Conservation (phyloP, 92 coral and sea anemone species). For the Pocillopora meandrina region DNA sequence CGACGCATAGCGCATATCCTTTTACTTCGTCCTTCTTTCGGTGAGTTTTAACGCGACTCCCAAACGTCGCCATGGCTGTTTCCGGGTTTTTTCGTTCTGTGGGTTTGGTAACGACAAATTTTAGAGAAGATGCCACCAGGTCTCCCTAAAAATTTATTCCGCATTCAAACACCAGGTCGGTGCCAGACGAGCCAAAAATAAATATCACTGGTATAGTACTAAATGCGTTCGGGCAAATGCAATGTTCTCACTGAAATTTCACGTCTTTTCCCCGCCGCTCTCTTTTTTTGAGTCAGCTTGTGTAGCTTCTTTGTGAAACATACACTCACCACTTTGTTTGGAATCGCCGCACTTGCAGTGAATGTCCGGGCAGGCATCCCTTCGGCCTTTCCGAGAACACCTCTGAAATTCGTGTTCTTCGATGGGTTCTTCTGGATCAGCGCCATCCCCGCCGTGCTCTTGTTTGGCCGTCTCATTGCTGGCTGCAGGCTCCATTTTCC, state of each 20-base stretch:
- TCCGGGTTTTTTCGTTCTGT: neutral
- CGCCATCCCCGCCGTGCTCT: neutral
- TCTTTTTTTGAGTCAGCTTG: slow-evolving; percentile 8
- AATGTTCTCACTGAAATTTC: slow-evolving; percentile 7
- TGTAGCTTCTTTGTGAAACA: slow-evolving; percentile 26
- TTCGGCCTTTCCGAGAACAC: slow-evolving; percentile 65
- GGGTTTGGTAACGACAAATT: neutral
- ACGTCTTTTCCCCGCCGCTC: slow-evolving; percentile 20
- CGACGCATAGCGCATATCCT: neutral
- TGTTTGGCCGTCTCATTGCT: slow-evolving; percentile 24
- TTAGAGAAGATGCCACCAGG: neutral
- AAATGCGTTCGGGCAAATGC: slow-evolving; percentile 15
- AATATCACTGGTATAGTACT: neutral
- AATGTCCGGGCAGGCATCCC: slow-evolving; percentile 66
- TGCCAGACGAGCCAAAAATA: slow-evolving; percentile 27
- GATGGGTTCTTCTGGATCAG: slow-evolving; percentile 6
- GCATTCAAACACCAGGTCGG: slow-evolving; percentile 9
- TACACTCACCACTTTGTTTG: slow-evolving; percentile 21
- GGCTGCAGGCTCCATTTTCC: slow-evolving; percentile 29
- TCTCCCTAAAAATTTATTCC: neutral
- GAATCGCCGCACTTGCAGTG: slow-evolving; percentile 43
- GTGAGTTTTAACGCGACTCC: neutral
- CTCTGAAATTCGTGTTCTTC: slow-evolving; percentile 49
- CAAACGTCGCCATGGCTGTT: neutral
- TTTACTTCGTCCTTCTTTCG: neutral